phyloP scores from a whole-genome alignment of 2,888 invertebrate species.

The Orthosia gothica region DNA sequence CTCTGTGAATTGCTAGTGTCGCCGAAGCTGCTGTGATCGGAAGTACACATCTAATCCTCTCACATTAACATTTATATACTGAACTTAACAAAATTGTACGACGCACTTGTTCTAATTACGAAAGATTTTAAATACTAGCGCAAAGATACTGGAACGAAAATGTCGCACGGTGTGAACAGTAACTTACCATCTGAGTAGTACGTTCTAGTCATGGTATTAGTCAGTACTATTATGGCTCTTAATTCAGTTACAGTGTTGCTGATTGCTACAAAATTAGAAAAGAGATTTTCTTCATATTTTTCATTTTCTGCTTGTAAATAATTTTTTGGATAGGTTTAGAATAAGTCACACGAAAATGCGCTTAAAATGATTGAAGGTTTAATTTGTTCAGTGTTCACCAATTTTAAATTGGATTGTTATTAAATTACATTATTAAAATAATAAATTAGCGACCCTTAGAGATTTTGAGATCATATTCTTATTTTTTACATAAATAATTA shows the following conservation, averaged over 20 bases:
- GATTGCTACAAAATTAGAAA: constrained; percentile 1
- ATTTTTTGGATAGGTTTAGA: constrained; percentile 23
- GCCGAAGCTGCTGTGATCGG: too few species aligned
- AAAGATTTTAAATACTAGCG: constrained; percentile 55
- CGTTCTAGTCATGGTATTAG: background rate
- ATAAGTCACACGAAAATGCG: background rate
- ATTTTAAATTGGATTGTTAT: constrained; percentile 1
- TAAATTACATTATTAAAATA: constrained; percentile 14
- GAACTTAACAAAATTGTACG: constrained; percentile 50
- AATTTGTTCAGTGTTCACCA: background rate
- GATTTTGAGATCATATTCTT: constrained; percentile 8
- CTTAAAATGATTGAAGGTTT: background rate
- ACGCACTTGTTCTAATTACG: constrained; percentile 59
- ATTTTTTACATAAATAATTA: constrained; percentile 11
- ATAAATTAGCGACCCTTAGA: background rate
- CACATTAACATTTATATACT: constrained; percentile 55
- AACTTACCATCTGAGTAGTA: background rate
- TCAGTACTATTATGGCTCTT: background rate
- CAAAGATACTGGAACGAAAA: constrained; percentile 25
- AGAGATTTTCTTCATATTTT: constrained; percentile 1
- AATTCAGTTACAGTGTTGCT: background rate
- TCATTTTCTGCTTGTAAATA: background rate
- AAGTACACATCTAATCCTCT: constrained; percentile 41
- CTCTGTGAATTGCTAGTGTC: too few species aligned
- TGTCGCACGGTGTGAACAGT: constrained; percentile 13